A percentile compares a stretch with the other conserved stretches of the same genome.
Conservation (phyloP, 2,797 vertebrate species). For the Gallirallus australis region DNA sequence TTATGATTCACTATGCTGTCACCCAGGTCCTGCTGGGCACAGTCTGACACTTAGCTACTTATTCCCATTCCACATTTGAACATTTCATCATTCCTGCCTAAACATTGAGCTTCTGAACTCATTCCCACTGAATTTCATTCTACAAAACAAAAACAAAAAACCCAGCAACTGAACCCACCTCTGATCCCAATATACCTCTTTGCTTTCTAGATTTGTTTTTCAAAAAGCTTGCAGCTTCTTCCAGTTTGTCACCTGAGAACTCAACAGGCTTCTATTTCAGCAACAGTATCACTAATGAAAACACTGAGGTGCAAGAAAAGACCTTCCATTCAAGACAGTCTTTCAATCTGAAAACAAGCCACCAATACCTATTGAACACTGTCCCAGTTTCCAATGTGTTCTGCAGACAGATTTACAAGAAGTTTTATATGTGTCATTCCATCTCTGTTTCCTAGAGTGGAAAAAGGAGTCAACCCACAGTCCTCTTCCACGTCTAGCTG, state of each 20-base stretch:
- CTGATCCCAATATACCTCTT: background rate
- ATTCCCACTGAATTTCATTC: background rate
- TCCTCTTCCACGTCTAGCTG: background rate
- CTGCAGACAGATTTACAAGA: background rate
- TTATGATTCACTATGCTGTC: background rate
- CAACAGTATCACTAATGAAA: background rate
- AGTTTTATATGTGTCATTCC: background rate
- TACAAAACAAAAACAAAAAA: background rate
- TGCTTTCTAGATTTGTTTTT: background rate
- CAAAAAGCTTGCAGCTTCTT: background rate
- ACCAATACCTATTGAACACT: fast-evolving
- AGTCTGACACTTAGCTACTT: background rate
- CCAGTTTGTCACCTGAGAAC: background rate
- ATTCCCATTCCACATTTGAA: background rate
- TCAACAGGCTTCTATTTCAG: background rate
- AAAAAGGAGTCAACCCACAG: background rate
- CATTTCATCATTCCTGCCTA: background rate
- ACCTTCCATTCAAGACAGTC: background rate
- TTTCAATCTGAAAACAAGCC: background rate
- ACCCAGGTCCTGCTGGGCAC: background rate
- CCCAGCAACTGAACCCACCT: background rate
- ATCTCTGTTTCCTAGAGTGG: background rate
- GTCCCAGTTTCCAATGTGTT: background rate
- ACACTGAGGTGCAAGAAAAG: background rate
- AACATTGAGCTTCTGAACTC: background rate